Conservation (phyloP, 2,113 vertebrate genomes). For the Leucopsar rothschildi region DNA sequence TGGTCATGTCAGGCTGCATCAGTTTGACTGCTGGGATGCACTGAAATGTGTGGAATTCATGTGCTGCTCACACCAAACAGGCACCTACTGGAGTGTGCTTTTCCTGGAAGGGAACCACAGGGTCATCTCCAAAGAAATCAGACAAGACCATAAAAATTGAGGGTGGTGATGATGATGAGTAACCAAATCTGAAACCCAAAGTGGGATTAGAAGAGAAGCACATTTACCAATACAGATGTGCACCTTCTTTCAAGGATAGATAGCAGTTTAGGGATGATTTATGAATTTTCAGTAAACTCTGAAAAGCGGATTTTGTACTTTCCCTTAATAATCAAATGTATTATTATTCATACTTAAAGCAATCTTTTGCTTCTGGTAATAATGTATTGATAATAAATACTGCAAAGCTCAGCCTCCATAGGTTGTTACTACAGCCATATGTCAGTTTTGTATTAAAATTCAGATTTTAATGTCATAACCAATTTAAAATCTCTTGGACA, state of each 20-base stretch:
- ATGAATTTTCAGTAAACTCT: neutral
- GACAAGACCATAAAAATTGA: neutral
- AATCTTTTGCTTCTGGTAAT: neutral
- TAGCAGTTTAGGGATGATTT: neutral
- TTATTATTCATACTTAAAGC: neutral
- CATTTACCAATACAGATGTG: neutral
- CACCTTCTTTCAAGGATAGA: neutral
- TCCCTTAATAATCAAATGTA: neutral
- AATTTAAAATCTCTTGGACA: neutral
- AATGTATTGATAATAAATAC: neutral
- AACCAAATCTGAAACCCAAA: neutral
- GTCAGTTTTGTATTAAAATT: neutral
- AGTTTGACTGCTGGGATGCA: neutral
- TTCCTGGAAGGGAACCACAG: neutral
- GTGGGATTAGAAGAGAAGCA: neutral
- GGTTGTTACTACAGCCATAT: neutral
- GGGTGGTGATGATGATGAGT: neutral
- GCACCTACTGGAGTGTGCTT: neutral
- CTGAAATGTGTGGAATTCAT: neutral
- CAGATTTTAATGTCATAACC: neutral
- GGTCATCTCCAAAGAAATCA: neutral
- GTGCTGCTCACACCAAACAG: neutral
- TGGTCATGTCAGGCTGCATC: neutral
- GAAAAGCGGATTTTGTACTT: neutral
- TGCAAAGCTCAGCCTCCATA: neutral